Evolutionary conservation across 2,113 vertebrate genomes (phyloP), one percentile per base, ranked within the genome.

Genomic region (Alces alces): DNA sequence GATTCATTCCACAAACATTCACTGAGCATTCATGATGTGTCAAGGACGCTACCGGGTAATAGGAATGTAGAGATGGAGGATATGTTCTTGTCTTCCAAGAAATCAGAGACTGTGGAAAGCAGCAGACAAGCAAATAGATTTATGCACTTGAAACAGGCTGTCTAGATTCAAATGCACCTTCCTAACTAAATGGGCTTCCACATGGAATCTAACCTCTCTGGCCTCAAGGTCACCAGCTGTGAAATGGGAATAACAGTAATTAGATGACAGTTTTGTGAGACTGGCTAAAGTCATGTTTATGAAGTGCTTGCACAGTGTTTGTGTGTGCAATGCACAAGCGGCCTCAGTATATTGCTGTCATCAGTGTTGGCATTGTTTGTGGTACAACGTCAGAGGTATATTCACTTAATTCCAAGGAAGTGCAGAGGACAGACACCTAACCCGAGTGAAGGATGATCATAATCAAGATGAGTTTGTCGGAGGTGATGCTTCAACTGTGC

Each of bases 361-460:
- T 3, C 8, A 7, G 14, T 13, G 17, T 27, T 21, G 3, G 21
- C 11, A 39, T 39, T 2, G 0, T 80, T n/a, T 64, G 0, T 52
- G 14, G 61, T 5, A 19, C 30, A n/a, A 23, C 43, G 16, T 57
- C 2, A 93, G 70, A 45, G 16, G 21, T n/a, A 13, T 16, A 50
- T 47, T 66, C 55, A 66, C 9, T 12, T 23, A 73, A 43, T 25
- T 89, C 55, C 33, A 25, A 70, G 80, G 13, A 82, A 28, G 58
- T n/a, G 25, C 1, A 45, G 33, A 94, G 17, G 43, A 45, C 14
- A 61, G 33, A 25, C 13, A 7, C 21, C 14, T 64, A 50, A 57
- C 55, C 21, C 1, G 4, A 33, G 30, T 30, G 28, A 95, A 39
- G 33, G 33, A 39, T 36, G 6, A 47, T 21, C 33, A 39, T 55